Evolutionary conservation across 2,797 vertebrate species (phyloP).

Genomic region (Antrozous pallidus): DNA sequence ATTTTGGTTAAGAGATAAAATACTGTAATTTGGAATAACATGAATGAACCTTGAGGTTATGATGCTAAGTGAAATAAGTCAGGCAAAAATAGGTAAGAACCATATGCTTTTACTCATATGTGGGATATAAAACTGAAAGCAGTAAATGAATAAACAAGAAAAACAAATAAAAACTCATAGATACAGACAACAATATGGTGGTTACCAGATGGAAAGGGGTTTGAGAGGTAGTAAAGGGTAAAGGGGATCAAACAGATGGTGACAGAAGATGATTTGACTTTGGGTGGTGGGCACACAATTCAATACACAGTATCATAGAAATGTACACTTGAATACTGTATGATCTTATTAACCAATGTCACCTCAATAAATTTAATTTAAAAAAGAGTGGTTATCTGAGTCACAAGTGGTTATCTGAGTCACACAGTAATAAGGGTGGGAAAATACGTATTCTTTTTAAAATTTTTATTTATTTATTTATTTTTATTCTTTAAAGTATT

Average conservation of each 20-base stretch:
- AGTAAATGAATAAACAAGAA: neutral
- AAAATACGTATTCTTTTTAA: neutral
- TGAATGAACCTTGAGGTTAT: neutral
- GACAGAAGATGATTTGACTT: neutral
- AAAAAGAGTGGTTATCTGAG: neutral
- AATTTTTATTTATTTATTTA: too few relatives aligned
- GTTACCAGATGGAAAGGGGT: neutral
- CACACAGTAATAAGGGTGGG: neutral
- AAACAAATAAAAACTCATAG: neutral
- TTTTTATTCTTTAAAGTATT: too few relatives aligned
- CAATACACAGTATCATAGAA: neutral
- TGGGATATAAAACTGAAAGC: neutral
- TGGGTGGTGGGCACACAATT: neutral
- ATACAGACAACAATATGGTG: neutral
- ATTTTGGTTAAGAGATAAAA: neutral
- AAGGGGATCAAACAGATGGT: neutral
- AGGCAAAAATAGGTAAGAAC: neutral
- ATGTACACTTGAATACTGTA: neutral
- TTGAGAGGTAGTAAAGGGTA: too few relatives aligned
- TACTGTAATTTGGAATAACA: neutral
- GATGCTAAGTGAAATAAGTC: neutral
- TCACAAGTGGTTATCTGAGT: fast-evolving
- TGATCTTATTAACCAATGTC: neutral
- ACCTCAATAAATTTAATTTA: neutral
- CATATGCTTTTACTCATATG: neutral